Percentiles rank a stretch among this genome's conserved stretches.
Conservation (phyloP, 2,113 vertebrate genomes). For the Murina feae region DNA sequence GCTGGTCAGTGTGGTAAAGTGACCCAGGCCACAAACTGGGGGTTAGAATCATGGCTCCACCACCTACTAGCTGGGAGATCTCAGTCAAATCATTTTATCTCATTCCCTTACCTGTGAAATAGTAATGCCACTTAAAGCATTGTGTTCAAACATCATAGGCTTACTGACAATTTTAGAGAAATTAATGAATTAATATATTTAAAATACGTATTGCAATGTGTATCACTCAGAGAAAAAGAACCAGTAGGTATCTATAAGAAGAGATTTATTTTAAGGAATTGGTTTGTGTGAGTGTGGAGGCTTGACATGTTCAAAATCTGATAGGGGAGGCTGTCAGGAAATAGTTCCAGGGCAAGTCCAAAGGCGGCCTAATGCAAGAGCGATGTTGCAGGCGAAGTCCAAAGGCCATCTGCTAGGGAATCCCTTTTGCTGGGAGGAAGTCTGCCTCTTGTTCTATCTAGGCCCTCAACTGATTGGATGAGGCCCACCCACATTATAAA, state of each 20-base stretch:
- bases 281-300: neutral
- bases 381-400: neutral
- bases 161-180: neutral
- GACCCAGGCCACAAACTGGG: neutral
- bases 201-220: neutral
- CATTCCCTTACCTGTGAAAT: neutral
- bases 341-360: neutral
- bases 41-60: neutral
- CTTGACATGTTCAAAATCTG: neutral
- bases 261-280: neutral
- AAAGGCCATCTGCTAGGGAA: neutral
- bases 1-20: neutral
- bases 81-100: neutral
- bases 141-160: neutral
- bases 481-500: neutral
- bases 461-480: neutral
- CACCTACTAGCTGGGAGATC: neutral
- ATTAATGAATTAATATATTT: neutral
- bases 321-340: neutral
- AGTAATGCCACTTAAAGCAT: neutral
- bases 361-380: neutral
- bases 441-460: neutral
- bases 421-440: neutral
- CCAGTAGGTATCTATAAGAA: no score
- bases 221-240: neutral